These are phyloP conservation scores for Syngnathus acus DNA, from an alignment of 2,797 vertebrate genomes.

Conservation along the genomic window DNA sequence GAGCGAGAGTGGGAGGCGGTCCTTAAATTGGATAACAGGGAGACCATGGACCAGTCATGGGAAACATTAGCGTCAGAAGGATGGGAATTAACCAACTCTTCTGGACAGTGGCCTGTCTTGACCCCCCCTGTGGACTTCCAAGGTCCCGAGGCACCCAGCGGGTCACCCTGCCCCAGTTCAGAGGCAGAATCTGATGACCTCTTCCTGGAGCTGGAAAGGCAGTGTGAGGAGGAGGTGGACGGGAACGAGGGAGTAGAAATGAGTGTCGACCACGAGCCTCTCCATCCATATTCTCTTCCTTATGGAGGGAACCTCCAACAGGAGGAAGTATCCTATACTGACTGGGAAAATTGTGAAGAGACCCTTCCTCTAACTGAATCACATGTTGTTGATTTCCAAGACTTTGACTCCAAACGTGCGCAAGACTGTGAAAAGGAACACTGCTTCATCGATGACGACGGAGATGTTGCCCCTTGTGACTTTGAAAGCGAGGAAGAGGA, in stretches of 20 bases:
- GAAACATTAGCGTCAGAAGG: conserved; percentile 61
- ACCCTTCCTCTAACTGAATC: conserved; percentile 41
- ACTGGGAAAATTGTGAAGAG: conserved; percentile 32
- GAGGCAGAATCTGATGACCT: conserved; percentile 72
- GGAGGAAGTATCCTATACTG: conserved; percentile 30
- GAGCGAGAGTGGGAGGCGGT: conserved; percentile 75
- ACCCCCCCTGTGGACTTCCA: conserved; percentile 72
- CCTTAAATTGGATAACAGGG: conserved; percentile 76
- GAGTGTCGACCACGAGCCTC: conserved; percentile 54
- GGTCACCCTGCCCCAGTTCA: conserved; percentile 71
- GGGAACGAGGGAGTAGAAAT: conserved; percentile 63
- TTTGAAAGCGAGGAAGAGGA: conserved; percentile 45
- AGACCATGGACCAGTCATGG: conserved; percentile 56
- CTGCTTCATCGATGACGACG: conserved; percentile 54
- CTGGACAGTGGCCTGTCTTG: conserved; percentile 67
- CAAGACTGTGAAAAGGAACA: conserved; percentile 53
- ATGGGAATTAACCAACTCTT: conserved; percentile 63
- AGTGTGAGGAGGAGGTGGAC: conserved; percentile 60
- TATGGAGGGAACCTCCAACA: conserved; percentile 48
- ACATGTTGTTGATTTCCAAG: conserved; percentile 17
- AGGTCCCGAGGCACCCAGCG: conserved; percentile 52
- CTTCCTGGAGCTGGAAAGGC: conserved; percentile 73
- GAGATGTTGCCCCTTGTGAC: conserved; percentile 29
- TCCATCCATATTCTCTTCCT: conserved; percentile 53
- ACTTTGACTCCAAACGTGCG: conserved; percentile 45